Base-by-base conservation (phyloP, 2,797 vertebrate genomes). In the Ceyx erithaca region DNA sequence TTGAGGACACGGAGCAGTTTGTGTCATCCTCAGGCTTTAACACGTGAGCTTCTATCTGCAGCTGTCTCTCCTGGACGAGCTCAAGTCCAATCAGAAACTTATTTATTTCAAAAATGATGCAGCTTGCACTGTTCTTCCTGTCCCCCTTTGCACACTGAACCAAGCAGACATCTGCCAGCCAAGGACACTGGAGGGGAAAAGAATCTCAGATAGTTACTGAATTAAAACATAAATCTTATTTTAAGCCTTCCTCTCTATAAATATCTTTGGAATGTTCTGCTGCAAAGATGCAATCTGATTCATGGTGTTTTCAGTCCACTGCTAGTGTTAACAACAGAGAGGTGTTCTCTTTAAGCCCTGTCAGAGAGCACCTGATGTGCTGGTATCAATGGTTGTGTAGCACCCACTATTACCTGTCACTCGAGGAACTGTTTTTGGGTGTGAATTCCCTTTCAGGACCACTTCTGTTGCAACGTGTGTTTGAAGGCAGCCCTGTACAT, bases 51-150 rank as follows among this genome's bases (percentile, higher is more conserved):
- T 98, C 96, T 62, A 91, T 96, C 78, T 96, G 97, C 87, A 97
- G 97, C 96, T 98, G 98, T 23, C 94, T 98, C 89, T 99, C 99
- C 94, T 98, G 98, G 51, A 98, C 98, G 51, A 99, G 98, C 94
- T 99, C 98, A 63, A 99, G 97, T 49, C 99, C 99, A 68, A 99
- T 98, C 92, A 99, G 97, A 97, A 99, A 99, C 96, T 99, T 99
- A 98, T 99, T 99, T 96, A 99, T 99, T 94, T 99, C 99, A 94
- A 98, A 98, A 95, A 99, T 98, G 92, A 99, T 97, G 96, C 97
- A 98, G 72, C 97, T 97, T 40, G 98, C 88, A 7, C 98, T 97
- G 78, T 97, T 97, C 28, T 96, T 95, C 85, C 90, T 96, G 92
- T 97, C 97, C 45, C 97, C 97, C 73, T 98, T 98, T 0, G 98